phyloP scores from a whole-genome alignment of 2,888 invertebrate species.

The Flabesymbios commensalis region DNA sequence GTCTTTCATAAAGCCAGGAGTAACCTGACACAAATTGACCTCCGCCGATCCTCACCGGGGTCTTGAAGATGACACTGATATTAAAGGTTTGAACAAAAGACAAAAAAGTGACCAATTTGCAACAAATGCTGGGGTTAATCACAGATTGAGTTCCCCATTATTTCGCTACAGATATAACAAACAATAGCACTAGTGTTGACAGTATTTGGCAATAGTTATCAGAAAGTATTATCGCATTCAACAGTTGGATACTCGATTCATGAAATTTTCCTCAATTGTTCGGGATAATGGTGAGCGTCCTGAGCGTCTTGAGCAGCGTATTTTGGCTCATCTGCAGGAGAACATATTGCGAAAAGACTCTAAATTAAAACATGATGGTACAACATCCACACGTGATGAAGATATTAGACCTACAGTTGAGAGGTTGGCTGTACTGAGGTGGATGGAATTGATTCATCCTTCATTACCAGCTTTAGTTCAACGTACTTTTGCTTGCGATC shows the following conservation, averaged over 20 bases:
- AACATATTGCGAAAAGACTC: not conserved
- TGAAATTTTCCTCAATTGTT: not conserved
- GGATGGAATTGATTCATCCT: not conserved
- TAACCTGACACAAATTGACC: not conserved
- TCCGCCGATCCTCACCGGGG: not conserved
- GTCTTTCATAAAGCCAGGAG: not conserved
- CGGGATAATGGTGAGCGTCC: not conserved
- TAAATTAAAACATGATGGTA: not conserved
- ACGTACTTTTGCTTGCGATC: not conserved
- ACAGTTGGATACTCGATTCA: no score
- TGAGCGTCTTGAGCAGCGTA: no score
- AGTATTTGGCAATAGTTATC: not conserved
- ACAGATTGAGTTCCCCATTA: not conserved
- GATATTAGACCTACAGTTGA: constrained; percentile 1
- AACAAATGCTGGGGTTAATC: not conserved
- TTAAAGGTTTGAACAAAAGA: not conserved
- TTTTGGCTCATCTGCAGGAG: no score
- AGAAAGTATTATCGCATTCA: not conserved
- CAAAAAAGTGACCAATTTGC: not conserved
- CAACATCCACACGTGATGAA: not conserved
- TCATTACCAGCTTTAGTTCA: not conserved
- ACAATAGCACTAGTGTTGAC: not conserved
- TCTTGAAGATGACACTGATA: not conserved
- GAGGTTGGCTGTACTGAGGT: not conserved
- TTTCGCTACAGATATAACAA: not conserved